Percentiles rank a stretch among this genome's conserved stretches.
These are phyloP conservation scores for Pyrgus malvae DNA, from an alignment of 2,888 invertebrate genomes.

Conservation along the genomic window DNA sequence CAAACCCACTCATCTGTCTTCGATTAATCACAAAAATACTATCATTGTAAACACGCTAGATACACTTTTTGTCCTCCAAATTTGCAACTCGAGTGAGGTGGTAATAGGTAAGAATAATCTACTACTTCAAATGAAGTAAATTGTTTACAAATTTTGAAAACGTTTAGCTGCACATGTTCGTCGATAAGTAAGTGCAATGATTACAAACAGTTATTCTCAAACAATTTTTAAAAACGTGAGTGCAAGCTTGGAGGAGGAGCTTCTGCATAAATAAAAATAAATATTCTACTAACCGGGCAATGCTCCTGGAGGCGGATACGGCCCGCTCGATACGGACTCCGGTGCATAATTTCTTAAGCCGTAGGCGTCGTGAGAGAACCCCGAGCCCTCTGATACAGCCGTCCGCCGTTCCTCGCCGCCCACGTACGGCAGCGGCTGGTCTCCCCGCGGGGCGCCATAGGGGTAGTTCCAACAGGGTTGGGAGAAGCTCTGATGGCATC, in stretches of 20 bases:
- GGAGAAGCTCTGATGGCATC: conserved; percentile 87
- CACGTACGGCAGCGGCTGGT: conserved; percentile 86
- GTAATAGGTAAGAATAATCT: not conserved
- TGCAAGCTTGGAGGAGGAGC: conserved; percentile 44
- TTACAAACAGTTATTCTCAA: conserved; percentile 65
- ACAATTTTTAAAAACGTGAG: conserved; percentile 62
- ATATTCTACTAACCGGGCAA: conserved; percentile 74
- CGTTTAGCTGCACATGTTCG: conserved; percentile 58
- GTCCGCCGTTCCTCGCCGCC: conserved; percentile 87
- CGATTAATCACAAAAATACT: conserved; percentile 30
- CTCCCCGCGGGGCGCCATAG: conserved; percentile 83
- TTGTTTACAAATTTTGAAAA: conserved; percentile 72
- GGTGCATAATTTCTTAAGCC: conserved; percentile 88
- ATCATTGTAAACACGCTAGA: conserved; percentile 18
- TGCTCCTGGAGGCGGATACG: conserved; percentile 90
- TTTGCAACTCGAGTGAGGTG: conserved; percentile 14
- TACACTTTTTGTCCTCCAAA: conserved; percentile 33
- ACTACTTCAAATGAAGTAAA: conserved; percentile 9
- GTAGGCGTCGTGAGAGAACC: conserved; percentile 89
- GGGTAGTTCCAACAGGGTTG: conserved; percentile 90
- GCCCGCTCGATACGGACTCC: conserved; percentile 87
- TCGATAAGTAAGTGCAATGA: conserved; percentile 66
- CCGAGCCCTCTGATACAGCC: conserved; percentile 83
- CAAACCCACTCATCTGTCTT: conserved; percentile 54
- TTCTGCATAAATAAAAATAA: not conserved